phyloP scores from a whole-genome alignment of 2,888 invertebrate species.

The Andrena chrysosceles region DNA sequence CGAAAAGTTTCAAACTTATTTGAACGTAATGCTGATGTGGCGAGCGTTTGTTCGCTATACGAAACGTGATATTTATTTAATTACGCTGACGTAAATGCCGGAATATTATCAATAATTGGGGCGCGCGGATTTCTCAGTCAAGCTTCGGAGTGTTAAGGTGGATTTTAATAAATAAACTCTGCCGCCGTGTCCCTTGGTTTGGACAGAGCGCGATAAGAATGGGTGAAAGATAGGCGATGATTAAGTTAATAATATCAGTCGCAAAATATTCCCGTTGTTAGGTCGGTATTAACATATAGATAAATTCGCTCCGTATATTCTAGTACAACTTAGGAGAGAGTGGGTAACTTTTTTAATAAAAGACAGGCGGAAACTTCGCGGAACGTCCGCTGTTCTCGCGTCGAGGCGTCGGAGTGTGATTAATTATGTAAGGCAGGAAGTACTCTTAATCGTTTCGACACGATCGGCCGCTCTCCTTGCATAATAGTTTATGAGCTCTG shows the following conservation, averaged over 20 bases:
- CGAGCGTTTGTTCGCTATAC: background rate
- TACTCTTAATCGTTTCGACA: conserved; percentile 46
- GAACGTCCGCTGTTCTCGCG: conserved; percentile 21
- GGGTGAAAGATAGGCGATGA: conserved; percentile 58
- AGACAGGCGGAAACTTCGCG: conserved; percentile 35
- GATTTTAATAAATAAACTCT: conserved; percentile 10
- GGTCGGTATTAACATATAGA: conserved; percentile 65
- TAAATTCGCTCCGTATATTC: conserved; percentile 59
- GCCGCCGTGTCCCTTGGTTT: background rate
- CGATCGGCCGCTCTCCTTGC: conserved; percentile 23
- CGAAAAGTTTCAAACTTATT: conserved; percentile 3
- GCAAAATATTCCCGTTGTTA: conserved; percentile 56
- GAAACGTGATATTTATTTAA: background rate
- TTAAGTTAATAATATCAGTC: conserved; percentile 74
- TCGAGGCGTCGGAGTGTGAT: conserved; percentile 41
- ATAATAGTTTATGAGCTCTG: conserved; percentile 19
- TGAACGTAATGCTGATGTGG: background rate
- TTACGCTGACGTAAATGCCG: background rate
- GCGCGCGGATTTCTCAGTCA: background rate
- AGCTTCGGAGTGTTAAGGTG: background rate
- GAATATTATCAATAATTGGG: background rate
- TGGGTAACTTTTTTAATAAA: conserved; percentile 67
- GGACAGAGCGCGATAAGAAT: conserved; percentile 25
- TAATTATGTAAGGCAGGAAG: conserved; percentile 54
- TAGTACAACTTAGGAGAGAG: conserved; percentile 41